Base-by-base conservation (phyloP, 2,113 vertebrate genomes). In the Atlantisia rogersi region DNA sequence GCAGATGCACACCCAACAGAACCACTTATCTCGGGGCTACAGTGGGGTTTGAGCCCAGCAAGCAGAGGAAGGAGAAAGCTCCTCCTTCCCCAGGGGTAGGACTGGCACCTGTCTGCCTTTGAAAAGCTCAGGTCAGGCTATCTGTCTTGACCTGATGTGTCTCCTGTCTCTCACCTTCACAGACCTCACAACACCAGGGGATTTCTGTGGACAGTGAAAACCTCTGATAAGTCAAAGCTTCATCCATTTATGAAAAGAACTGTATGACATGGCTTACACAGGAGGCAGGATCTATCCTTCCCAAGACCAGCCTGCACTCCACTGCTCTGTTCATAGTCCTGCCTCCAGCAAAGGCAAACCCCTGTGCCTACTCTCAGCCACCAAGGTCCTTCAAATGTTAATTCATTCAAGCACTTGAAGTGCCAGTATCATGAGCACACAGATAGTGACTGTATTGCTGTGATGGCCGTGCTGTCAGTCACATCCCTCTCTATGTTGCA, bases 241-340 rank as follows among this genome's bases (percentile, higher is more conserved):
- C 59, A 67, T 16, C 64, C 12, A 15, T 65, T 58, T 14, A 5
- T 20, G 10, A 65, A 39, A 83, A 58, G 40, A 70, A 17, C 31
- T 8, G 2, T 6, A 8, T 0, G 1, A 28, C 15, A 2, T 3
- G 50, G 18, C 8, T 69, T 10, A 25, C 22, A 32, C 16, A 65
- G 40, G 11, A 32, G 50, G 28, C 20, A 29, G 20, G 60, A 17
- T 52, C 24, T 16, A 55, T 4, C 5, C 11, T 74, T 62, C 59
- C 58, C 26, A 28, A 77, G 56, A 48, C 13, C 76, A 78, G 16
- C 40, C 31, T 52, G 37, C n/a, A 7, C 64, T 39, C 12, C 18
- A 64, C 40, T 31, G 21, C 2, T 1, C 19, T 32, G 10, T 5
- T 74, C 70, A 3, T 1, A 29, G 35, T 35, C 53, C 55, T 83